phyloP scores from a whole-genome alignment of 2,888 invertebrate species.

The Hirtodrosophila cameraria region DNA sequence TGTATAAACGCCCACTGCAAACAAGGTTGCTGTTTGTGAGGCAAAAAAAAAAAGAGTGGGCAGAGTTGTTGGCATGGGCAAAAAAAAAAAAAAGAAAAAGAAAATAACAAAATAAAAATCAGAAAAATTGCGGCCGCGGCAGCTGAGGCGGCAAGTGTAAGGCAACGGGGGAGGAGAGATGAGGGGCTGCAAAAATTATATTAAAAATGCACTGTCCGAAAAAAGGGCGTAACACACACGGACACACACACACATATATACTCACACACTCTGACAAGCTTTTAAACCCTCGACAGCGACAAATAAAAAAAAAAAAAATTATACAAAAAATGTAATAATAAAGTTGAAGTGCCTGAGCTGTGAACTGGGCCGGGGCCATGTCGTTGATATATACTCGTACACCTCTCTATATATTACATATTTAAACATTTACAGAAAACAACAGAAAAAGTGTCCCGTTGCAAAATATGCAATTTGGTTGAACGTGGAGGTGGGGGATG shows the following conservation, averaged over 20 bases:
- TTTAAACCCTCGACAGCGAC: slow-evolving; percentile 42
- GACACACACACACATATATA: slow-evolving; percentile 37
- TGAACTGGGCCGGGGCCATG: slow-evolving; percentile 30
- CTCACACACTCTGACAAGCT: slow-evolving; percentile 39
- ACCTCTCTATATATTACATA: slow-evolving; percentile 62
- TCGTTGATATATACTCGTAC: slow-evolving; percentile 52
- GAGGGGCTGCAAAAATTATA: slow-evolving; percentile 70
- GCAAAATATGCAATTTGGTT: slow-evolving; percentile 62
- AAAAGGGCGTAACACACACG: slow-evolving; percentile 78
- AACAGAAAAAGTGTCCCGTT: slow-evolving; percentile 67
- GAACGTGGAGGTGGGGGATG: not conserved
- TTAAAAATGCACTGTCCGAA: slow-evolving; percentile 83
- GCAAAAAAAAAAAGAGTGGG: too few relatives aligned
- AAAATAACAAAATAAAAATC: slow-evolving; percentile 50
- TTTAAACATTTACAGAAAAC: slow-evolving; percentile 58
- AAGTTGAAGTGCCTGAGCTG: slow-evolving; percentile 67
- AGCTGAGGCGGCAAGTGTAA: slow-evolving; percentile 32
- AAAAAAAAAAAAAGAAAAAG: slow-evolving; percentile 36
- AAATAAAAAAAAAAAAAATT: slow-evolving; percentile 13
- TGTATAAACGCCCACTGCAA: slow-evolving; percentile 70
- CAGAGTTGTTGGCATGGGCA: slow-evolving; percentile 15
- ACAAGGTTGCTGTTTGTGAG: slow-evolving; percentile 45
- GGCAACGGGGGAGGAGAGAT: slow-evolving; percentile 3
- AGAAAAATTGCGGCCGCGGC: slow-evolving; percentile 62
- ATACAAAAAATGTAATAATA: slow-evolving; percentile 72